Evolutionary conservation across 1,140 invertebrate genomes (phyloP).

Genomic region (Theocolax elegans): DNA sequence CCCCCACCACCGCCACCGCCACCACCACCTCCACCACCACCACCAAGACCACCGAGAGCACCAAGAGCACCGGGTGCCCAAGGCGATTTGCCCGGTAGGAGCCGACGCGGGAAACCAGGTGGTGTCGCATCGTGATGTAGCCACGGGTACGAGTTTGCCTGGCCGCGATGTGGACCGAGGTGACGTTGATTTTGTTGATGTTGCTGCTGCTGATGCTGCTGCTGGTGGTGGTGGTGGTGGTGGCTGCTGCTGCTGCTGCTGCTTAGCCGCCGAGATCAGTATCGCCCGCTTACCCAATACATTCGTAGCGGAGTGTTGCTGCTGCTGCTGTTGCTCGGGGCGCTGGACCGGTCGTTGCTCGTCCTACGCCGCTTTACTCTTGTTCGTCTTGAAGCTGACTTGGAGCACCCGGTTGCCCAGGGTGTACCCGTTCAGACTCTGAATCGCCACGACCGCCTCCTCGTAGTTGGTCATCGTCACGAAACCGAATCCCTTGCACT

Average conservation of each 20-base stretch:
- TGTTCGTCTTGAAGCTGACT: conserved; percentile 98
- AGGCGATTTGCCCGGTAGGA: too few relatives aligned
- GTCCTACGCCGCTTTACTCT: conserved; percentile 87
- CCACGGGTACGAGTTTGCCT: not conserved
- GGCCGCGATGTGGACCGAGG: not conserved
- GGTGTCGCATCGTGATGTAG: not conserved
- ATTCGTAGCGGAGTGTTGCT: not conserved
- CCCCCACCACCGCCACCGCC: too few relatives aligned
- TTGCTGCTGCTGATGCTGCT: conserved; percentile 5
- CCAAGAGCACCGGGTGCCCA: too few relatives aligned
- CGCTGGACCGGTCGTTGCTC: conserved; percentile 49
- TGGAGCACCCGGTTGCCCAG: conserved; percentile 97
- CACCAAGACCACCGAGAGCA: too few relatives aligned
- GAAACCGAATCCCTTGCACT: conserved; percentile 99
- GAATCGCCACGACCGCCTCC: conserved; percentile 96
- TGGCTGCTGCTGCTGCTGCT: conserved; percentile 12
- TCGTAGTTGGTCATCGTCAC: conserved; percentile 99
- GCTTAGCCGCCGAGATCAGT: conserved; percentile 23
- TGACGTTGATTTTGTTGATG: conserved; percentile 8
- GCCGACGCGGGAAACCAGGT: too few relatives aligned
- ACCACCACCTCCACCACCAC: too few relatives aligned
- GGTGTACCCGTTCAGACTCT: conserved; percentile 97
- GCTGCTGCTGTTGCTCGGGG: conserved; percentile 41
- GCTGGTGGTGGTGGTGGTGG: conserved; percentile 15
- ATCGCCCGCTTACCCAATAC: too few relatives aligned